phyloP scores from a whole-genome alignment of 2,888 invertebrate genomes.

The Zele albiditarsus region DNA sequence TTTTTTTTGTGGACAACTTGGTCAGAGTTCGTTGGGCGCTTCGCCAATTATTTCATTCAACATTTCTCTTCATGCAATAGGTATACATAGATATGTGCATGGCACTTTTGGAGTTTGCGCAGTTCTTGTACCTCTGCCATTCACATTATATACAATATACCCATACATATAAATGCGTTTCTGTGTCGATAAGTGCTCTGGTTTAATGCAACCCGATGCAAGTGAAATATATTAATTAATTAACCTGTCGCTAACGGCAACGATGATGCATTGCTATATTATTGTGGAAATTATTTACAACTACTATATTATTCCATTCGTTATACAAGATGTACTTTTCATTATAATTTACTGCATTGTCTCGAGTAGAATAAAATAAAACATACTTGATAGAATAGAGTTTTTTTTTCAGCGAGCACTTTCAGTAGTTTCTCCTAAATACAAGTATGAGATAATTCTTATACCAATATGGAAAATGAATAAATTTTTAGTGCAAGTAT shows the following conservation, averaged over 20 bases:
- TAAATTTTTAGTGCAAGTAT: no score
- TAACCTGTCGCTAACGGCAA: constrained; percentile 10
- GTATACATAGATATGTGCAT: not conserved
- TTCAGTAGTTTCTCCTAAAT: no score
- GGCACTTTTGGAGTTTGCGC: not conserved
- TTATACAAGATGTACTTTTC: not conserved
- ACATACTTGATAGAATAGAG: no score
- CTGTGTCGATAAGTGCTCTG: not conserved
- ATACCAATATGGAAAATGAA: no score
- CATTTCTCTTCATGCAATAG: not conserved
- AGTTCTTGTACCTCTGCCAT: not conserved
- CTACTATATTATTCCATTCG: not conserved
- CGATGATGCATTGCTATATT: not conserved
- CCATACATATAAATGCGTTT: not conserved
- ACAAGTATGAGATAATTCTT: no score
- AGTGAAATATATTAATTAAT: constrained; percentile 23
- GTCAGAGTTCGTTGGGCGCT: not conserved
- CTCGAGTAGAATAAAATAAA: not conserved
- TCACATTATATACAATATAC: no score
- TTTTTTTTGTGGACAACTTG: not conserved
- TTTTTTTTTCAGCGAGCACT: no score
- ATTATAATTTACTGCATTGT: not conserved
- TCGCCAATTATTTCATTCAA: constrained; percentile 13
- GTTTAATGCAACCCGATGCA: constrained; percentile 2
- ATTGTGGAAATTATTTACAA: not conserved